phyloP scores from a whole-genome alignment of 2,113 vertebrate species.

The Melierax canorus region DNA sequence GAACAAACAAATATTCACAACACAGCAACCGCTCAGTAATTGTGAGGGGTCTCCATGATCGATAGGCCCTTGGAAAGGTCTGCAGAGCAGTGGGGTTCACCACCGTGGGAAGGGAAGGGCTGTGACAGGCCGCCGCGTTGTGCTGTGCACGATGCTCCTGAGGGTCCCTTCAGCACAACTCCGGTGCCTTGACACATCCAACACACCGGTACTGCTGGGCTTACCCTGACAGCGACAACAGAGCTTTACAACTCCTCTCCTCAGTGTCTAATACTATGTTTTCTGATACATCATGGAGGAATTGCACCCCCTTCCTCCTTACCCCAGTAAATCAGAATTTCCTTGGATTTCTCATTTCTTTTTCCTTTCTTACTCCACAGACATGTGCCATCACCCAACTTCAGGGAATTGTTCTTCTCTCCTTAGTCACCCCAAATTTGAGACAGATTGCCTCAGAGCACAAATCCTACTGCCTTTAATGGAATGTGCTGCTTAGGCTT shows the following conservation, averaged over 20 bases:
- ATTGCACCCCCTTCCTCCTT: background rate
- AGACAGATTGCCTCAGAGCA: background rate
- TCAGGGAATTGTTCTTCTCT: background rate
- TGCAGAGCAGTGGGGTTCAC: background rate
- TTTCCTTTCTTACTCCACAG: background rate
- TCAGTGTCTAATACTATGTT: background rate
- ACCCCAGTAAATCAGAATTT: background rate
- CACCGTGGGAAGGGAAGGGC: background rate
- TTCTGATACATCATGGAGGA: background rate
- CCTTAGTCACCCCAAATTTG: background rate
- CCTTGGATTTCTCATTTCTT: background rate
- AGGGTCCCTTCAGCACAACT: background rate
- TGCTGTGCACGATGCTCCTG: background rate
- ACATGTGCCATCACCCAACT: background rate
- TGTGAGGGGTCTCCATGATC: background rate
- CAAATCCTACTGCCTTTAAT: background rate
- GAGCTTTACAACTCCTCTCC: background rate
- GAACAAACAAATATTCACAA: background rate
- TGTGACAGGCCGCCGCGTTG: background rate
- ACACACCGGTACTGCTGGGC: background rate
- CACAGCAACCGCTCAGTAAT: background rate
- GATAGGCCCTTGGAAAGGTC: background rate
- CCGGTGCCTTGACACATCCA: background rate
- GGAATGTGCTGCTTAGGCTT: background rate
- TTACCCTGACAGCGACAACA: background rate